Evolutionary conservation across 2,797 vertebrate species (phyloP).

Genomic region (Calcarius lapponicus): DNA sequence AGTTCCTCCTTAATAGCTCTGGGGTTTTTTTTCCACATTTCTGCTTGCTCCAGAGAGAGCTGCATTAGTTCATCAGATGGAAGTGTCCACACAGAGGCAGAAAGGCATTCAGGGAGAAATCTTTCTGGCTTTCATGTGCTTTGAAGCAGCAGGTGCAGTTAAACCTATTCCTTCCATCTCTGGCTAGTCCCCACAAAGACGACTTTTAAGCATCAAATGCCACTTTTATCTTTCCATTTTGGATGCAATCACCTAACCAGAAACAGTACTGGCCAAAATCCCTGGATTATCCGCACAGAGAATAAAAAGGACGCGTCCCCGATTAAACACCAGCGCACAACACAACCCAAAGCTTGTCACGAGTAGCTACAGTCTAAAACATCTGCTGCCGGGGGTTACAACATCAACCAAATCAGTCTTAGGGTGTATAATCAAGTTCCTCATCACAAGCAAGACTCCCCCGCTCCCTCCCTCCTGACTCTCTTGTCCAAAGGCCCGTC

Average conservation of each 20-base stretch:
- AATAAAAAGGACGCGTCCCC: neutral
- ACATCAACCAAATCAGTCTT: neutral
- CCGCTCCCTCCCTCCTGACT: neutral
- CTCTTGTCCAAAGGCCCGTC: neutral
- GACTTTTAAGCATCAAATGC: constrained; percentile 10
- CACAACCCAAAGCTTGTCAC: neutral
- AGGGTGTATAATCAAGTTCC: neutral
- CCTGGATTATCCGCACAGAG: neutral
- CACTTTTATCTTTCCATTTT: constrained; percentile 53
- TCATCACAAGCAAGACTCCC: neutral
- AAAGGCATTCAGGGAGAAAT: constrained; percentile 45
- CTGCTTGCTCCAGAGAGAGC: constrained; percentile 44
- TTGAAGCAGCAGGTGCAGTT: constrained; percentile 59
- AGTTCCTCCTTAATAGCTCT: constrained; percentile 57
- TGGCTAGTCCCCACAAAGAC: neutral
- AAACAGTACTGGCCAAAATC: constrained; percentile 30
- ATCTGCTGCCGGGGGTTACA: neutral
- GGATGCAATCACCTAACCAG: constrained; percentile 34
- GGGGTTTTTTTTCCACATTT: neutral
- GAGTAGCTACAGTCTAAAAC: neutral
- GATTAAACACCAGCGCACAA: neutral
- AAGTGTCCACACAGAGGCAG: constrained; percentile 57
- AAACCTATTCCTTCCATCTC: constrained; percentile 50
- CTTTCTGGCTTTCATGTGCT: constrained; percentile 35
- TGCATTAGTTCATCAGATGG: constrained; percentile 45